phyloP scores from a whole-genome alignment of 2,888 invertebrate species.

The Crematogaster levior region DNA sequence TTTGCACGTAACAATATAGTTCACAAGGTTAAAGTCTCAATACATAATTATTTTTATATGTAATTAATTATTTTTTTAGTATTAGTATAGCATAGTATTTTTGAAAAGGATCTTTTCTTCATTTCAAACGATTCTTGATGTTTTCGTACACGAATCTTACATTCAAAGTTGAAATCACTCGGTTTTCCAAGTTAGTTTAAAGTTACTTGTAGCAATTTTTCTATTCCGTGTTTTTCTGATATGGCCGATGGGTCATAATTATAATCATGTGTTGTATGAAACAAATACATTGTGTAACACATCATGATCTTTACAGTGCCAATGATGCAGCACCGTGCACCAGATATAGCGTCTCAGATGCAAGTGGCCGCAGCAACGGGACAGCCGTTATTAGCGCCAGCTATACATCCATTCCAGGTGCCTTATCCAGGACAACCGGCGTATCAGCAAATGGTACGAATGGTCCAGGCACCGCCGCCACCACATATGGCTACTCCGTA shows the following conservation, averaged over 20 bases:
- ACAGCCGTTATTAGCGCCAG: slow-evolving; percentile 93
- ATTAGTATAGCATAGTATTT: not conserved
- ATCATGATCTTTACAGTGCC: slow-evolving; percentile 79
- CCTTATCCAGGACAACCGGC: slow-evolving; percentile 88
- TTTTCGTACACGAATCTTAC: not conserved
- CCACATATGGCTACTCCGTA: slow-evolving; percentile 83
- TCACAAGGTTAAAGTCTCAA: too few species aligned
- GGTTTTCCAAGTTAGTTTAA: not conserved
- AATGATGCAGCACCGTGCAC: slow-evolving; percentile 85
- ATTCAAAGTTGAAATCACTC: slow-evolving; percentile 31
- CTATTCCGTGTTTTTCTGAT: not conserved
- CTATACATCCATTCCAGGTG: slow-evolving; percentile 90
- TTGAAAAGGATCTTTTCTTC: not conserved
- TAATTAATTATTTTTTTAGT: not conserved
- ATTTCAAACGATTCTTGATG: not conserved
- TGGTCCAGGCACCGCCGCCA: slow-evolving; percentile 83
- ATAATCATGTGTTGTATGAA: not conserved
- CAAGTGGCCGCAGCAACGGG: slow-evolving; percentile 93
- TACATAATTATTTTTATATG: too few species aligned
- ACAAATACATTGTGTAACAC: not conserved
- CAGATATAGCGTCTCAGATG: slow-evolving; percentile 90
- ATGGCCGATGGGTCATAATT: not conserved
- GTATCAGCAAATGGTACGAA: slow-evolving; percentile 86
- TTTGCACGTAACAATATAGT: not conserved
- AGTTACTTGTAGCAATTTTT: not conserved